These are phyloP conservation scores for Watsonalla cultraria DNA, from an alignment of 2,888 invertebrate species.

Conservation along the genomic window DNA sequence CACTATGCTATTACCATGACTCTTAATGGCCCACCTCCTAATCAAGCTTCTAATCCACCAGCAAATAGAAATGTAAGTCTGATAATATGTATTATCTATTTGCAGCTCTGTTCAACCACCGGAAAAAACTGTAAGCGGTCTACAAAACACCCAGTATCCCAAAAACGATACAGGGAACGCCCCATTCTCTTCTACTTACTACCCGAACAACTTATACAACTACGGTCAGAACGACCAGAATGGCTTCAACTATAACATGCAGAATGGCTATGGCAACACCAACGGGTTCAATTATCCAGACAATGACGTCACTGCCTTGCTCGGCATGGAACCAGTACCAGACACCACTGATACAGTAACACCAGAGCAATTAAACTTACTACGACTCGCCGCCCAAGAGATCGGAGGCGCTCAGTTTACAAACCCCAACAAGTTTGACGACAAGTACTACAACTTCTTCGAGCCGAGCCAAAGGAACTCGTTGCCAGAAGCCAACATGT, in stretches of 20 bases:
- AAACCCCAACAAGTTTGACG: conserved; percentile 56
- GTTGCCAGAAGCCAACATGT: conserved; percentile 60
- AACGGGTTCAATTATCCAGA: conserved; percentile 60
- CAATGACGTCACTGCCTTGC: conserved; percentile 48
- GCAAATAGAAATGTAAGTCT: too few relatives aligned
- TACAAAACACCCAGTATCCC: conserved; percentile 44
- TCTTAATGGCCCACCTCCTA: too few relatives aligned
- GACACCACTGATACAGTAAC: conserved; percentile 54
- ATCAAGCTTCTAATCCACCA: too few relatives aligned
- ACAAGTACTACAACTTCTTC: conserved; percentile 66
- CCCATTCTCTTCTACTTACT: conserved; percentile 42
- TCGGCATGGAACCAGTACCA: conserved; percentile 51
- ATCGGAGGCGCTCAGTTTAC: conserved; percentile 70
- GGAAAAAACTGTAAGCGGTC: conserved; percentile 54
- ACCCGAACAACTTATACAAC: conserved; percentile 54
- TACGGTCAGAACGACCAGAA: conserved; percentile 55
- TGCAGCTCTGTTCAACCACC: conserved; percentile 60
- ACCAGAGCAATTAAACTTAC: conserved; percentile 66
- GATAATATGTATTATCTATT: conserved; percentile 7
- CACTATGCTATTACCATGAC: too few relatives aligned
- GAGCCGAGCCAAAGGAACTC: conserved; percentile 72
- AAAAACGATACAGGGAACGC: conserved; percentile 47
- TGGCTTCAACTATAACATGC: conserved; percentile 52
- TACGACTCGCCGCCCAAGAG: conserved; percentile 72
- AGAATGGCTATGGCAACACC: conserved; percentile 52